Conservation (phyloP, 2,797 vertebrate genomes). For the Poecilia gillii region DNA sequence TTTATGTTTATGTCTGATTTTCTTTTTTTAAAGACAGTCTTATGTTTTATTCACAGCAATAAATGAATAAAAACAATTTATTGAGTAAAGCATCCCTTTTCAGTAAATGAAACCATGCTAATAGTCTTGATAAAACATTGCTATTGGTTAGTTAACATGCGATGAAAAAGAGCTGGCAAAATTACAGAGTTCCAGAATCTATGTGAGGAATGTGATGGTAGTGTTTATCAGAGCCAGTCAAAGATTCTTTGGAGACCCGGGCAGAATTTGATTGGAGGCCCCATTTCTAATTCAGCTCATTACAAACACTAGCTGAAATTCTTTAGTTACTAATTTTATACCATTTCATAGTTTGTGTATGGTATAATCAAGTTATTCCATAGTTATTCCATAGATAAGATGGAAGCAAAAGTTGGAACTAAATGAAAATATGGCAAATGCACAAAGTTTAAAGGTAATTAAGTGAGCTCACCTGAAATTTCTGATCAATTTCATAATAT, state of each 20-base stretch:
- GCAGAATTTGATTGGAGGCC: neutral
- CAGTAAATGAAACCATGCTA: slow-evolving; percentile 27
- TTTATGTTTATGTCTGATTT: neutral
- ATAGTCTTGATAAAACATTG: slow-evolving; percentile 21
- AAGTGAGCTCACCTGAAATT: neutral
- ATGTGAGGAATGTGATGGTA: neutral
- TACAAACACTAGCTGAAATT: neutral
- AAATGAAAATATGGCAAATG: neutral
- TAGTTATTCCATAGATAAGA: neutral
- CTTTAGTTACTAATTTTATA: neutral
- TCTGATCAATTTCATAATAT: neutral
- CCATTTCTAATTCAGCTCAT: neutral
- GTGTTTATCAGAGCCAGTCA: neutral
- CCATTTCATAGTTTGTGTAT: neutral
- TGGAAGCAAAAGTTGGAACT: neutral
- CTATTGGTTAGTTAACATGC: neutral
- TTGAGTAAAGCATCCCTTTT: slow-evolving; percentile 35
- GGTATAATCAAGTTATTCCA: neutral
- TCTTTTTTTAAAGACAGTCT: neutral
- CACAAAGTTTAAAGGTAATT: neutral
- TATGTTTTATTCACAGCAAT: slow-evolving; percentile 6
- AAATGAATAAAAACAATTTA: slow-evolving; percentile 24
- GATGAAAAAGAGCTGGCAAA: neutral
- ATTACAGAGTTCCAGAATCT: neutral
- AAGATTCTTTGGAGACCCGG: neutral